Evolutionary conservation across 2,797 vertebrate genomes (phyloP), one percentile per base, ranked within the genome.

Genomic region (Sebastes nivosus): DNA sequence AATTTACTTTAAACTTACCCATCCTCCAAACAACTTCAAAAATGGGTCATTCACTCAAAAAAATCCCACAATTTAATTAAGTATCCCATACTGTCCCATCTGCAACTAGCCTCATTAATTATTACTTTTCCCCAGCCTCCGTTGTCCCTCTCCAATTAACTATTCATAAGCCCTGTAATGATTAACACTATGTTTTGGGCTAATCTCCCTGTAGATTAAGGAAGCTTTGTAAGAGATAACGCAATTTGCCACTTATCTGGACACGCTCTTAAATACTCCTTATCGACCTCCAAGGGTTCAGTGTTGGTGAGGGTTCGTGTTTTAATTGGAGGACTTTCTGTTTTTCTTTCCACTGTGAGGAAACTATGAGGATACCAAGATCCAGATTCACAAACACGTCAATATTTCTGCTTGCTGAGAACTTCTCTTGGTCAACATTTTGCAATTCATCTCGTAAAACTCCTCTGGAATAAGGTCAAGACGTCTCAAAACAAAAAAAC

Each of bases 41-140:
- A 90, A 84, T 90, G 72, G 88, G 88, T 91, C 88, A 87, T 90
- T 92, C 46, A 50, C 79, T 81, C 73, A 52, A 52, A 52, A 10
- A n/a, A 52, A 52, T 52, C 20, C 82, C 84, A 88, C 80, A 92
- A 93, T 80, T 72, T 90, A 94, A 95, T 94, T 91, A 94, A 87
- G 76, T 87, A 75, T 90, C 82, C 80, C 75, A 71, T 67, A 81
- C 57, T 80, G 89, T 88, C 88, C 92, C 93, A 89, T 93, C 92
- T 94, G 93, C 79, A 89, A 36, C 76, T 76, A 61, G 87, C 76
- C 78, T 95, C 93, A 95, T 96, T 85, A 95, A 96, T 96, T 94
- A 95, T 95, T 96, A 77, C 91, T 93, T 74, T 77, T 60, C 85
- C 87, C 84, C 72, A 89, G 88, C 86, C 79, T 84, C 79, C 71